These are phyloP conservation scores for Helleia helle DNA, from an alignment of 2,888 invertebrate genomes.

Conservation along the genomic window DNA sequence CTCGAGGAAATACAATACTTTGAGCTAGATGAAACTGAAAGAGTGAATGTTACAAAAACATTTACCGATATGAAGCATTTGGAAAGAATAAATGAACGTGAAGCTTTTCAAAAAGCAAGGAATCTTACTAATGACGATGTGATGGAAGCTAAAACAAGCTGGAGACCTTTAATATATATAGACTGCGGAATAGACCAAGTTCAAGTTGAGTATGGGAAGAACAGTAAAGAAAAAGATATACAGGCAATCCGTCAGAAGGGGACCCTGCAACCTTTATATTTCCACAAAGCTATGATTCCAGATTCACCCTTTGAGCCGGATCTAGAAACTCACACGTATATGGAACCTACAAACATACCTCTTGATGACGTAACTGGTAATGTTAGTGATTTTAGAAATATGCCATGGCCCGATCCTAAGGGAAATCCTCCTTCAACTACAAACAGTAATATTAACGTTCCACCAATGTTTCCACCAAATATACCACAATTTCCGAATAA, in stretches of 20 bases:
- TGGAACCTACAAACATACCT: conserved; percentile 89
- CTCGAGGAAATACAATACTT: conserved; percentile 91
- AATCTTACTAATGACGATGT: conserved; percentile 84
- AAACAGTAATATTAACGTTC: conserved; percentile 39
- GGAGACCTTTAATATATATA: conserved; percentile 82
- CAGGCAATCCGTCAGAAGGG: conserved; percentile 91
- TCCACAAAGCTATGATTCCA: conserved; percentile 87
- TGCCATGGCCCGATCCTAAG: conserved; percentile 91
- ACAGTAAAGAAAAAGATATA: conserved; percentile 89
- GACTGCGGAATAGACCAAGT: conserved; percentile 78
- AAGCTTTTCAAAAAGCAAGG: conserved; percentile 84
- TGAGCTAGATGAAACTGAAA: conserved; percentile 95
- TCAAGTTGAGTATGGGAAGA: conserved; percentile 79
- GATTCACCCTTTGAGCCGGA: conserved; percentile 92
- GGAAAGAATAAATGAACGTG: conserved; percentile 89
- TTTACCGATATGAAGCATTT: conserved; percentile 94
- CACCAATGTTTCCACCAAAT: conserved; percentile 60
- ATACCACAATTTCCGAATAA: conserved; percentile 58
- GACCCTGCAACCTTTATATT: conserved; percentile 87
- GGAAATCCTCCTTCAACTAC: conserved; percentile 67
- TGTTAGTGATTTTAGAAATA: conserved; percentile 82
- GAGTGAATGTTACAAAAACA: conserved; percentile 93
- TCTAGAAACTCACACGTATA: conserved; percentile 81
- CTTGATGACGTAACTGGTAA: conserved; percentile 90
- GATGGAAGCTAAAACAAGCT: conserved; percentile 87